Percentiles rank a stretch among this genome's conserved stretches.
Conservation (phyloP, 2,888 invertebrate genomes). For the Homarus gammarus region DNA sequence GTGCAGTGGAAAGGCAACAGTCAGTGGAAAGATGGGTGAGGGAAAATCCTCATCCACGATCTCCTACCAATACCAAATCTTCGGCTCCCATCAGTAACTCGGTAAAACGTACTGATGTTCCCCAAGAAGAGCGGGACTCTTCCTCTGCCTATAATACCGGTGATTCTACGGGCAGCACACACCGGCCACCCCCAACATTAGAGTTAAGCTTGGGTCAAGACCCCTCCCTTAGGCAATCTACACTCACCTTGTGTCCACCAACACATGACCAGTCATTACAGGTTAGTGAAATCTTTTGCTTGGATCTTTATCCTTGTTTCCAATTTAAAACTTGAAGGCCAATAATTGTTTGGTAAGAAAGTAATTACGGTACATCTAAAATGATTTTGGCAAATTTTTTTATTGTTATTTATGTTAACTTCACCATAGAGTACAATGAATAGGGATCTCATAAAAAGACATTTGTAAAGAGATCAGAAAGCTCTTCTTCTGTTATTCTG, state of each 20-base stretch:
- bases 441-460: no score
- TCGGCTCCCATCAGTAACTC: constrained; percentile 36
- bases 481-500: no score
- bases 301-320: not conserved
- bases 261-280: constrained; percentile 63
- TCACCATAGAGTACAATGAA: no score
- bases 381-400: no score
- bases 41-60: constrained; percentile 58
- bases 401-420: no score
- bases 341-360: no score
- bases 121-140: constrained; percentile 82
- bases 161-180: constrained; percentile 85
- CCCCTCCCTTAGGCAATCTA: constrained; percentile 70
- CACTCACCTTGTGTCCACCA: constrained; percentile 71
- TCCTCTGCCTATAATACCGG: constrained; percentile 88
- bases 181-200: constrained; percentile 79
- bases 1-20: constrained; percentile 47
- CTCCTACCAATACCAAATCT: constrained; percentile 28
- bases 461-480: no score
- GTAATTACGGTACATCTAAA: no score
- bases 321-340: not conserved
- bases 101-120: constrained; percentile 43
- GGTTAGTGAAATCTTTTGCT: constrained; percentile 26
- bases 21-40: constrained; percentile 65
- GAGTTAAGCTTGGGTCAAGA: constrained; percentile 80